Percentiles rank a stretch among this genome's conserved stretches.
phyloP scores from a whole-genome alignment of 2,888 invertebrate species.

The Epinotia bilunana region DNA sequence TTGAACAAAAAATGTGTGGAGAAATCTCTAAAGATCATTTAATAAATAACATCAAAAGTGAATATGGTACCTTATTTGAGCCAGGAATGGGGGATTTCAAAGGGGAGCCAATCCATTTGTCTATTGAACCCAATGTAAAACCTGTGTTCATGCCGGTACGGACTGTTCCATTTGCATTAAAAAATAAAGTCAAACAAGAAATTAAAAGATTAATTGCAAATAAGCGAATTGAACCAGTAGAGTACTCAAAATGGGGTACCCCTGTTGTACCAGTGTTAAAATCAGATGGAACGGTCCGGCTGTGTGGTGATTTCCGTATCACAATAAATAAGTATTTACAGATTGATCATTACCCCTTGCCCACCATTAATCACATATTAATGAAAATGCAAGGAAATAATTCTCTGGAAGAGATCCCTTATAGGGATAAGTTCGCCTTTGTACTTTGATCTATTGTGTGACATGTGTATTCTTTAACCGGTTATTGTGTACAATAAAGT shows the following conservation, averaged over 20 bases:
- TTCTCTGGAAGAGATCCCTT: too few relatives aligned
- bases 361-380: constrained; percentile 30
- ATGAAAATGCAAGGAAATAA: constrained; percentile 26
- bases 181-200: constrained; percentile 33
- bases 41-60: background rate
- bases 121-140: constrained; percentile 1
- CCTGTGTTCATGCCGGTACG: constrained; percentile 31
- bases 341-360: constrained; percentile 36
- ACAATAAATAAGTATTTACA: constrained; percentile 38
- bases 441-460: too few relatives aligned
- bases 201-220: too few relatives aligned
- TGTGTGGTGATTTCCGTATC: constrained; percentile 38
- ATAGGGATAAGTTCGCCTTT: too few relatives aligned
- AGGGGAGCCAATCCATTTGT: constrained; percentile 31
- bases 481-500: too few relatives aligned
- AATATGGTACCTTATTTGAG: background rate
- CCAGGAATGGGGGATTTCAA: constrained; percentile 27
- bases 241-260: constrained; percentile 22
- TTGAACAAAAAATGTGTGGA: constrained; percentile 1
- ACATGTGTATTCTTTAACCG: too few relatives aligned
- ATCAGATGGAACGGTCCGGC: constrained; percentile 31
- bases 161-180: constrained; percentile 36
- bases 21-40: constrained; percentile 8
- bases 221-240: constrained; percentile 16
- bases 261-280: constrained; percentile 38